Conservation (phyloP, 2,888 invertebrate species). For the Tethea ocularis region DNA sequence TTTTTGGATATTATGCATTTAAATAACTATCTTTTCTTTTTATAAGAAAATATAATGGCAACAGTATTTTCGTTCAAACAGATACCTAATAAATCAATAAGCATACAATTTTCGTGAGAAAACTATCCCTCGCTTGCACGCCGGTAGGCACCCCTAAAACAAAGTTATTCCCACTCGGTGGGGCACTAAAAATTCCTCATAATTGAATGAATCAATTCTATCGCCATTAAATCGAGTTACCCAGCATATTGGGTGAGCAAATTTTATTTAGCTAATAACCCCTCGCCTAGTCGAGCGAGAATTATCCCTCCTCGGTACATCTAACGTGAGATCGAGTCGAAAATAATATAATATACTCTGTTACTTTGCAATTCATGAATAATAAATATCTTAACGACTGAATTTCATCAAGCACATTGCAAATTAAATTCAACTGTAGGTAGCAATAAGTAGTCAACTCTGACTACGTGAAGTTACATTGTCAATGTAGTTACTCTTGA, state of each 20-base stretch:
- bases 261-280: conserved; percentile 83
- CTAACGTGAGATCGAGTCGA: conserved; percentile 39
- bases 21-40: no score
- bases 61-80: conserved; percentile 27
- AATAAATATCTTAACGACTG: conserved; percentile 1
- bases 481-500: conserved; percentile 41
- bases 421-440: not conserved
- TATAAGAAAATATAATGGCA: not conserved
- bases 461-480: conserved; percentile 7
- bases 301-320: conserved; percentile 51
- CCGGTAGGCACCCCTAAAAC: conserved; percentile 67
- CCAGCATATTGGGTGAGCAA: conserved; percentile 82
- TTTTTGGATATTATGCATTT: no score
- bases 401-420: not conserved
- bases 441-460: conserved; percentile 7
- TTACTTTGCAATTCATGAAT: not conserved
- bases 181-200: conserved; percentile 83
- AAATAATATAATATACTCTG: not conserved
- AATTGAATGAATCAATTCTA: conserved; percentile 84
- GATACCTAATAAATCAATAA: conserved; percentile 63
- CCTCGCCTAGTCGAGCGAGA: conserved; percentile 56
- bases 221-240: conserved; percentile 84
- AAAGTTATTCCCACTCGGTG: conserved; percentile 75
- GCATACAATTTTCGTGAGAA: conserved; percentile 72
- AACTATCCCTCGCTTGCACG: conserved; percentile 57